These are phyloP conservation scores for Bettongia penicillata DNA, from an alignment of 2,113 vertebrate species.

Conservation along the genomic window DNA sequence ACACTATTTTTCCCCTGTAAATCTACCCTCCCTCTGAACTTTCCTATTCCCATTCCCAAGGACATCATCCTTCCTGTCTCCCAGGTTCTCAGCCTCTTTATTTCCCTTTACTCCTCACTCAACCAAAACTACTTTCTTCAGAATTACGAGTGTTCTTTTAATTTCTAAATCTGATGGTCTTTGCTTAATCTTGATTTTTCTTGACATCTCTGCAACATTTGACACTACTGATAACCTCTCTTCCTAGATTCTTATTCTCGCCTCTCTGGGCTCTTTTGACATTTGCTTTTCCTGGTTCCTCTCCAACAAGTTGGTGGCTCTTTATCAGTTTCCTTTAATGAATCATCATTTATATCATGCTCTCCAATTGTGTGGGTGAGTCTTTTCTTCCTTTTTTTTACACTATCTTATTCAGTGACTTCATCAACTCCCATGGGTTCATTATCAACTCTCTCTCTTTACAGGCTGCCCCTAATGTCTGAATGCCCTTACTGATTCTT, in stretches of 20 bases:
- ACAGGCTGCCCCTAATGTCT: not conserved
- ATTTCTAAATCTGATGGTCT: not conserved
- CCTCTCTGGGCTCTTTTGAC: not conserved
- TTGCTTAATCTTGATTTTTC: not conserved
- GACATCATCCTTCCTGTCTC: not conserved
- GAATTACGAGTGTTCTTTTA: not conserved
- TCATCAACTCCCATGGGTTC: not conserved
- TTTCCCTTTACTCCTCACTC: not conserved
- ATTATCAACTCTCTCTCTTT: not conserved
- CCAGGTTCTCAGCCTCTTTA: not conserved
- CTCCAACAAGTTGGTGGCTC: not conserved
- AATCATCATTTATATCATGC: not conserved
- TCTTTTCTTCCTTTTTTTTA: not conserved
- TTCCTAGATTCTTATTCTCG: not conserved
- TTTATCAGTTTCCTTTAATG: not conserved
- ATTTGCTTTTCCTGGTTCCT: not conserved
- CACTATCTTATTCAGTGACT: not conserved
- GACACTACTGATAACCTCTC: not conserved
- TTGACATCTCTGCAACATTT: not conserved
- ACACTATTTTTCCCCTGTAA: not conserved
- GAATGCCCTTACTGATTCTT: not conserved
- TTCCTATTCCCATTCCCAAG: not conserved
- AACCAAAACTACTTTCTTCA: not conserved
- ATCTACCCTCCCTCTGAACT: not conserved
- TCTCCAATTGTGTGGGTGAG: not conserved